Conservation (phyloP, 2,888 invertebrate species). For the Notocelia uddmanniana region DNA sequence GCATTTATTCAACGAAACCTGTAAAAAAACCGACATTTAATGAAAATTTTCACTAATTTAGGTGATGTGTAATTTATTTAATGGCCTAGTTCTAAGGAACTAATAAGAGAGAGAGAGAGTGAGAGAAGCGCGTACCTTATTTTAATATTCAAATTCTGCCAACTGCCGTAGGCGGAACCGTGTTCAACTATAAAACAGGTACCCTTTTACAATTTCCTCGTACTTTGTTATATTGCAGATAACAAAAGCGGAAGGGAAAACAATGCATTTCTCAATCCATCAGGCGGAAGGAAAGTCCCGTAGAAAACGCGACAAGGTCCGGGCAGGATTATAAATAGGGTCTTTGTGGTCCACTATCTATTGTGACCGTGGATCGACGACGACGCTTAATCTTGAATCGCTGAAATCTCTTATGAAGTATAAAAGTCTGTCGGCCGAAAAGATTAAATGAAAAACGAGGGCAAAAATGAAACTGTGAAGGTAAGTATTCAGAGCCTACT, state of each 20-base stretch:
- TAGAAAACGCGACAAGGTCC: slow-evolving; percentile 43
- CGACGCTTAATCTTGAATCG: slow-evolving; percentile 17
- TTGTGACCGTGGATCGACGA: slow-evolving; percentile 19
- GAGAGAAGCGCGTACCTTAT: too few relatives aligned
- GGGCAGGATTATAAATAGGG: slow-evolving; percentile 39
- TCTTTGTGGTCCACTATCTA: slow-evolving; percentile 37
- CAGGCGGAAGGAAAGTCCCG: slow-evolving; percentile 66
- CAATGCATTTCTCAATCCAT: slow-evolving; percentile 68
- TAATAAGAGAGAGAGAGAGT: too few relatives aligned
- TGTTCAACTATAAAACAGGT: neutral
- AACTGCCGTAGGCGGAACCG: neutral
- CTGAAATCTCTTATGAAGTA: neutral
- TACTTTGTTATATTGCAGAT: slow-evolving; percentile 39
- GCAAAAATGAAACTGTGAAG: neutral
- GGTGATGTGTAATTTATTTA: too few relatives aligned
- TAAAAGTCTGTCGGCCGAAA: neutral
- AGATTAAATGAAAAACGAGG: neutral
- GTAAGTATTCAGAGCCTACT: neutral
- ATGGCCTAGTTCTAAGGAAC: too few relatives aligned
- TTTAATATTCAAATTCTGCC: neutral
- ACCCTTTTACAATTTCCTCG: slow-evolving; percentile 25
- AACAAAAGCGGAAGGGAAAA: slow-evolving; percentile 61
- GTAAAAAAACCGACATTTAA: too few relatives aligned
- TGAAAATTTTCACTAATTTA: too few relatives aligned
- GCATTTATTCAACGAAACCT: too few relatives aligned